Evolutionary conservation across 2,113 vertebrate species (phyloP).

Genomic region (Salvelinus sp.): DNA sequence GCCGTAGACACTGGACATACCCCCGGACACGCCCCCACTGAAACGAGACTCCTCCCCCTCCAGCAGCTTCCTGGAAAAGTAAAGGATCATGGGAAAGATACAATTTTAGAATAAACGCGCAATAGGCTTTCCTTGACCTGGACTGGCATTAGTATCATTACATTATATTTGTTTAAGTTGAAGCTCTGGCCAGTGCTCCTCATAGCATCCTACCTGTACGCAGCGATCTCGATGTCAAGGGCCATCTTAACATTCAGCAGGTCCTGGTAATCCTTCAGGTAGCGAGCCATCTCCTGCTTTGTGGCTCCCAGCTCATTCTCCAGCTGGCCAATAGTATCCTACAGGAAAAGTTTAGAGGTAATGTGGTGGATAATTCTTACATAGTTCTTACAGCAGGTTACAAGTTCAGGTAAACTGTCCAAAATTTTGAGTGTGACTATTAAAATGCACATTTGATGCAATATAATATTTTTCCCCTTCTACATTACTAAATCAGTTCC

Average conservation of each 20-base stretch:
- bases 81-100: conserved; percentile 5
- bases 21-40: conserved; percentile 80
- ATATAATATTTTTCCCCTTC: too few relatives aligned
- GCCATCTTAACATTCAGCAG: conserved; percentile 79
- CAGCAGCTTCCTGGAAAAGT: conserved; percentile 82
- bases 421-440: neutral
- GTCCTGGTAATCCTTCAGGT: conserved; percentile 68
- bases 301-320: conserved; percentile 74
- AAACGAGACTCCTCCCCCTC: conserved; percentile 96
- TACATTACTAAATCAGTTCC: too few relatives aligned
- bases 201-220: conserved; percentile 69
- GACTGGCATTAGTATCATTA: neutral
- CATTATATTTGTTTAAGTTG: neutral
- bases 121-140: too few relatives aligned
- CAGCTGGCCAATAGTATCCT: conserved; percentile 70
- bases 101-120: too few relatives aligned
- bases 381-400: neutral
- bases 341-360: conserved; percentile 18
- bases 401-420: neutral
- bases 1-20: conserved; percentile 78
- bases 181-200: neutral
- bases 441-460: too few relatives aligned
- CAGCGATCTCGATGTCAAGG: conserved; percentile 80
- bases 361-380: neutral
- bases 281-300: conserved; percentile 70